These are phyloP conservation scores for Anticlea derivata DNA, from an alignment of 2,888 invertebrate genomes.

Conservation along the genomic window DNA sequence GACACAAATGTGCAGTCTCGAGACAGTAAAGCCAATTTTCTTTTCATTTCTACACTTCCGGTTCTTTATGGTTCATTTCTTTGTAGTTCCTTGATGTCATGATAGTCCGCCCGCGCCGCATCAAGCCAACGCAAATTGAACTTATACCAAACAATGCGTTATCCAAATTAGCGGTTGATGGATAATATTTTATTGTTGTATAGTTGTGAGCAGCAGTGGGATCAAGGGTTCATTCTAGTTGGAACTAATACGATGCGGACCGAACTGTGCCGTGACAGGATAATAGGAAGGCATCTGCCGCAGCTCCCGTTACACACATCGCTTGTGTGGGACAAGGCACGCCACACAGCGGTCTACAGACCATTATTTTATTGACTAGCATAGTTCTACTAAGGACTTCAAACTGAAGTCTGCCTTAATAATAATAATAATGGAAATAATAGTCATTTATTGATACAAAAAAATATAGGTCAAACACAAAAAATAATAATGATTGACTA, in stretches of 20 bases:
- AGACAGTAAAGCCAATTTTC: too few species aligned
- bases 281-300: slow-evolving; percentile 9
- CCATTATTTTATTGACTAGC: neutral
- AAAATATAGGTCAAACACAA: too few species aligned
- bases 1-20: too few species aligned
- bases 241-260: slow-evolving; percentile 5
- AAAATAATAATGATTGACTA: too few species aligned
- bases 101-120: too few species aligned
- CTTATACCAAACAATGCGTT: neutral
- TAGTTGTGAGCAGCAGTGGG: neutral
- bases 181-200: neutral
- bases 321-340: neutral
- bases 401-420: too few species aligned
- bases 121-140: too few species aligned
- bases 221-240: neutral
- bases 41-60: too few species aligned
- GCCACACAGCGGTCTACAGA: neutral
- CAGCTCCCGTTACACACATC: neutral
- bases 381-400: neutral
- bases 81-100: too few species aligned
- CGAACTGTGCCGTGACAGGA: slow-evolving; percentile 1
- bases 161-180: neutral
- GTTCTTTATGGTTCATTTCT: too few species aligned
- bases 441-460: too few species aligned
- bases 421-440: too few species aligned